Percentiles rank a stretch among this genome's conserved stretches.
phyloP scores from a whole-genome alignment of 2,888 invertebrate species.

The Tetramorium bicarinatum region DNA sequence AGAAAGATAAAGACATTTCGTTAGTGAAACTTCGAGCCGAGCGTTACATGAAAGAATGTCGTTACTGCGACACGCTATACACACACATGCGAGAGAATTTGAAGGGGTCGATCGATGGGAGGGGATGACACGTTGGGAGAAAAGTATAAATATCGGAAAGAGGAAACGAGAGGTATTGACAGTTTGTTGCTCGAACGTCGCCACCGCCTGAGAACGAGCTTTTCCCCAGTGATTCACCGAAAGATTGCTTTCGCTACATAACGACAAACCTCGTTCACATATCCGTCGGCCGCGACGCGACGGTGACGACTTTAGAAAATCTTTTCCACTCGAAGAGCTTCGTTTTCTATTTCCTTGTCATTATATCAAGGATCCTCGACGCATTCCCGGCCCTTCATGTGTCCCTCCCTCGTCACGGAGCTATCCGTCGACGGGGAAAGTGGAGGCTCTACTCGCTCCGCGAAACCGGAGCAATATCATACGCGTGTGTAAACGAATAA shows the following conservation, averaged over 20 bases:
- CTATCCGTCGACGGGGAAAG: not conserved
- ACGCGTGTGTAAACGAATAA: not conserved
- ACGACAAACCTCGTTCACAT: slow-evolving; percentile 54
- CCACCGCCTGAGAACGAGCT: slow-evolving; percentile 40
- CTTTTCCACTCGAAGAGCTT: slow-evolving; percentile 29
- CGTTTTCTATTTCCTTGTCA: slow-evolving; percentile 5
- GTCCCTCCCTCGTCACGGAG: not conserved
- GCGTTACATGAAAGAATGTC: not conserved
- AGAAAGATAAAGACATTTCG: slow-evolving; percentile 47
- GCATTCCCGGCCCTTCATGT: too few relatives aligned
- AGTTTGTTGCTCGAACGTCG: slow-evolving; percentile 59
- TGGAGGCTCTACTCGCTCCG: not conserved
- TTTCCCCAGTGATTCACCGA: slow-evolving; percentile 48
- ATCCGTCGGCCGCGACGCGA: slow-evolving; percentile 41
- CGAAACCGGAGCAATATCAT: not conserved
- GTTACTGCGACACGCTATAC: not conserved
- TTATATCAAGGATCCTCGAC: not conserved
- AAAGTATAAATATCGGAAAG: slow-evolving; percentile 43
- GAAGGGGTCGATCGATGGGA: not conserved
- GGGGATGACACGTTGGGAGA: not conserved
- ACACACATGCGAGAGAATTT: slow-evolving; percentile 6
- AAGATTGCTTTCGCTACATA: slow-evolving; percentile 59
- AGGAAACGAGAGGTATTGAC: slow-evolving; percentile 45
- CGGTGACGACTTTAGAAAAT: slow-evolving; percentile 42
- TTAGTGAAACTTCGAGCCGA: slow-evolving; percentile 5